Conservation (phyloP, 2,797 vertebrate genomes). For the Emys orbicularis region DNA sequence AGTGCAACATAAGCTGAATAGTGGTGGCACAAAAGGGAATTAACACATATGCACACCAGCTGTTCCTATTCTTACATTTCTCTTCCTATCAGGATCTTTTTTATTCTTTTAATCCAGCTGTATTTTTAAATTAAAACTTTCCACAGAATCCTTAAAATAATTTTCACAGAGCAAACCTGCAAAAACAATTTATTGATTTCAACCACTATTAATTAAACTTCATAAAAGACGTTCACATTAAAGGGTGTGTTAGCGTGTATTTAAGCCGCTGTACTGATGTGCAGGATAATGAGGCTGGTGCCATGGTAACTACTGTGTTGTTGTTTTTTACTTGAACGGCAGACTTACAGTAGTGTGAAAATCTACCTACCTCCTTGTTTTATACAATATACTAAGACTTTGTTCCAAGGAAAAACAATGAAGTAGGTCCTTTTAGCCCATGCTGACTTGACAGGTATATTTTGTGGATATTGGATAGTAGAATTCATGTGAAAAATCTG, state of each 20-base stretch:
- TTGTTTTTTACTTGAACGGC: slow-evolving; percentile 45
- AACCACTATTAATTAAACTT: not conserved
- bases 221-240: slow-evolving; percentile 1
- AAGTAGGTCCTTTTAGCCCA: not conserved
- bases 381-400: not conserved
- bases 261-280: slow-evolving; percentile 28
- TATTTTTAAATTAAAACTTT: not conserved
- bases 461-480: not conserved
- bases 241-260: slow-evolving; percentile 10
- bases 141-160: not conserved
- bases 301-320: slow-evolving; percentile 21
- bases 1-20: slow-evolving; percentile 16
- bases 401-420: slow-evolving; percentile 24
- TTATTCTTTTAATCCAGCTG: not conserved
- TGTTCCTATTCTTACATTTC: not conserved
- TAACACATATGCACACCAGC: not conserved
- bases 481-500: not conserved
- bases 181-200: not conserved
- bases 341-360: slow-evolving; percentile 47
- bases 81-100: slow-evolving; percentile 2
- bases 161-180: not conserved
- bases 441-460: slow-evolving; percentile 18
- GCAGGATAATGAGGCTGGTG: slow-evolving; percentile 30
- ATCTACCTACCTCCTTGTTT: not conserved
- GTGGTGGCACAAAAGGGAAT: not conserved